Percentiles rank a stretch among this genome's conserved stretches.
phyloP scores from a whole-genome alignment of 2,888 invertebrate genomes.

The Crematogaster levior region DNA sequence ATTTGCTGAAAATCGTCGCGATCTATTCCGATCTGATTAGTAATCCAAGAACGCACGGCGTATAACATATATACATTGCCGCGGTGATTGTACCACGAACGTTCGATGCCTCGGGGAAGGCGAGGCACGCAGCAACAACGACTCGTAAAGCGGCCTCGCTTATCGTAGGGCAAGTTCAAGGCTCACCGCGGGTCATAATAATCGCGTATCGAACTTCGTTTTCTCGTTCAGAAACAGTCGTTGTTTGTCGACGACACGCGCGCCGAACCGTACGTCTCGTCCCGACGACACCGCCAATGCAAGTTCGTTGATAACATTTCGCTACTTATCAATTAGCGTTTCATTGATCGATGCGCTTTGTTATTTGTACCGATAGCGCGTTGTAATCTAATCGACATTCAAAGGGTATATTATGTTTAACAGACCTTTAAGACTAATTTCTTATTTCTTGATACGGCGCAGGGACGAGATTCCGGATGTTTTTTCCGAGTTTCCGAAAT shows the following conservation, averaged over 20 bases:
- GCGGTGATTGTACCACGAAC: slow-evolving; percentile 11
- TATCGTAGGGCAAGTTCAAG: slow-evolving; percentile 85
- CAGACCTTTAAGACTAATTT: background rate
- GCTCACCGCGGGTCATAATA: slow-evolving; percentile 84
- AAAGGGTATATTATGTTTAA: background rate
- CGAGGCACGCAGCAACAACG: slow-evolving; percentile 33
- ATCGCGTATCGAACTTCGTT: slow-evolving; percentile 82
- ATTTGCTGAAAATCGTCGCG: background rate
- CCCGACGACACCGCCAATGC: slow-evolving; percentile 22
- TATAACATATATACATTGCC: background rate
- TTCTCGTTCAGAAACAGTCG: slow-evolving; percentile 78
- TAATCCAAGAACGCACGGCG: background rate
- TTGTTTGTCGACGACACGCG: slow-evolving; percentile 77
- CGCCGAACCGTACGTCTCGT: slow-evolving; percentile 49
- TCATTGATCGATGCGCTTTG: slow-evolving; percentile 14
- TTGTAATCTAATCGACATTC: slow-evolving; percentile 11
- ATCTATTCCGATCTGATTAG: slow-evolving; percentile 9
- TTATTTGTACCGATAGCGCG: slow-evolving; percentile 8
- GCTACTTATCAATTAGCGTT: slow-evolving; percentile 46
- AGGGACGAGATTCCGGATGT: background rate
- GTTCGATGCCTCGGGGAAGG: slow-evolving; percentile 28
- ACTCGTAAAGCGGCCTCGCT: slow-evolving; percentile 72
- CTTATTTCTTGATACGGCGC: background rate
- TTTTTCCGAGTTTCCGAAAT: background rate
- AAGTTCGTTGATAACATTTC: slow-evolving; percentile 26